Conservation (phyloP, 2,888 invertebrate species). For the Dascillus cervinus region DNA sequence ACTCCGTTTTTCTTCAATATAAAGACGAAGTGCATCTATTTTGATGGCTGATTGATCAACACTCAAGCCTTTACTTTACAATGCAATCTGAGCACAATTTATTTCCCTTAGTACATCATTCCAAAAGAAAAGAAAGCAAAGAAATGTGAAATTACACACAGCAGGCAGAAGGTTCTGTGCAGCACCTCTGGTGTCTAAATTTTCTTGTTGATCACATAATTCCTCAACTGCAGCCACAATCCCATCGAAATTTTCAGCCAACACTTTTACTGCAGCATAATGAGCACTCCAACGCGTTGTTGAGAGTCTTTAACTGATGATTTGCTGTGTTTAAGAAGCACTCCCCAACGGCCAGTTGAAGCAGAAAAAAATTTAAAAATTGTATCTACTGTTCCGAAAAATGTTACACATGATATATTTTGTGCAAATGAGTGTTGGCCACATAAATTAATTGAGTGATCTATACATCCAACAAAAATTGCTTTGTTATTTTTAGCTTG, state of each 20-base stretch:
- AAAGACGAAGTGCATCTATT: slow-evolving; percentile 6
- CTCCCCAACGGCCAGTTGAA: slow-evolving; percentile 13
- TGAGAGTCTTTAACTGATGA: slow-evolving; percentile 9
- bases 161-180: slow-evolving; percentile 11
- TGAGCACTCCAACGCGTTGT: slow-evolving; percentile 11
- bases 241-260: slow-evolving; percentile 12
- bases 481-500: slow-evolving; percentile 10
- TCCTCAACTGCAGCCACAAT: slow-evolving; percentile 11
- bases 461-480: too few relatives aligned
- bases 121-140: slow-evolving; percentile 14
- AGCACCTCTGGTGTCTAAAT: slow-evolving; percentile 15
- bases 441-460: too few relatives aligned
- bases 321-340: slow-evolving; percentile 11
- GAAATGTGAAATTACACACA: slow-evolving; percentile 15
- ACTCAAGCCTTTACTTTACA: slow-evolving; percentile 9
- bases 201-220: slow-evolving; percentile 13
- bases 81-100: slow-evolving; percentile 11
- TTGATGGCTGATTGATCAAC: slow-evolving; percentile 12
- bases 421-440: too few relatives aligned
- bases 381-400: too few relatives aligned
- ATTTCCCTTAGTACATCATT: slow-evolving; percentile 11
- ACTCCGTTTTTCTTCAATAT: slow-evolving; percentile 4
- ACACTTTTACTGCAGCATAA: slow-evolving; percentile 12
- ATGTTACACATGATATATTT: too few relatives aligned
- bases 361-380: too few relatives aligned